Evolutionary conservation across 92 coral and sea anemone genomes (phyloP), one percentile per base, ranked within the genome.

Genomic region (Porites cylindrica): DNA sequence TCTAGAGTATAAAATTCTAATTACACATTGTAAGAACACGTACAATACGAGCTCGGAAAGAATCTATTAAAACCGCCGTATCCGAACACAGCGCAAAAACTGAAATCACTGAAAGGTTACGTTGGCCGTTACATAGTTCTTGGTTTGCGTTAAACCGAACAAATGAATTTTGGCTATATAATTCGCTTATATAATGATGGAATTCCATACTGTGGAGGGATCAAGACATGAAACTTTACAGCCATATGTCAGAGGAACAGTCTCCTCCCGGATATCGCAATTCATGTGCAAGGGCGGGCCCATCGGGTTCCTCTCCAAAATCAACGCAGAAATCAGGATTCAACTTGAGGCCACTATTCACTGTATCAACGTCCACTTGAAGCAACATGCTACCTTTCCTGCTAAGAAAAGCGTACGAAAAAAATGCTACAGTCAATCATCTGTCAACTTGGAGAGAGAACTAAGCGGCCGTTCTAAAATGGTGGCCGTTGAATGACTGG

Each of bases 351-450:
- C n/a, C n/a, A n/a, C n/a, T n/a, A n/a, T n/a, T n/a, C n/a, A n/a
- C n/a, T n/a, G n/a, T n/a, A n/a, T n/a, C n/a, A n/a, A n/a, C 97
- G 66, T 96, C 94, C 7, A 96, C 90, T 47, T 89, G 91, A 2
- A 96, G 93, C 67, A 96, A 91, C 97, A 95, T 96, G 52, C 94
- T 86, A 66, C 99, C 99, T 85, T 96, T 96, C 82, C 99, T 96
- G 82, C 0, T 38, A 79, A 64, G 56, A 81, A 77, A 72, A 78
- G 9, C 38, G 24, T 17, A 7, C n/a, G 13, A 11, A 11, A 62
- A 61, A 62, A 62, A 16, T 16, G 62, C 13, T 58, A 58, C 62
- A 8, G 17, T 16, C 62, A 58, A 5, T 16, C 62, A 58, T 58
- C 62, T 58, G 62, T 58, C 2, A 58, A 58, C 62, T 7, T 10